Percentiles rank a stretch among this genome's conserved stretches.
These are phyloP conservation scores for Heliothis virescens DNA, from an alignment of 1,140 invertebrate species.

Conservation along the genomic window DNA sequence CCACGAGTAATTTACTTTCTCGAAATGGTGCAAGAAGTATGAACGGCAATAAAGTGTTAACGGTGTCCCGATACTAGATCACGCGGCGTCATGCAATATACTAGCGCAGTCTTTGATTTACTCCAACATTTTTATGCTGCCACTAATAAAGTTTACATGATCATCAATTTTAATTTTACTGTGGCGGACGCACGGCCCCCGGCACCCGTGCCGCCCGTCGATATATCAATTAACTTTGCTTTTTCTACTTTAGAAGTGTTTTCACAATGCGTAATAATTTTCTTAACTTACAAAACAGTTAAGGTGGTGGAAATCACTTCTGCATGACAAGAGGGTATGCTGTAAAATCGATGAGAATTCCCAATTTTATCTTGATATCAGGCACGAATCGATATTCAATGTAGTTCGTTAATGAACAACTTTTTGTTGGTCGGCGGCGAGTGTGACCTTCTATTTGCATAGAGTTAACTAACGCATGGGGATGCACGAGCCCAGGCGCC, in stretches of 20 bases:
- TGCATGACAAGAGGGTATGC: background rate
- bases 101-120: constrained; percentile 72
- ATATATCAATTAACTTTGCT: constrained; percentile 71
- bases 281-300: background rate
- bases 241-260: constrained; percentile 53
- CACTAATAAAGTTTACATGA: constrained; percentile 81
- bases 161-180: constrained; percentile 83
- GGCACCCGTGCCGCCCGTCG: constrained; percentile 62
- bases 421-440: constrained; percentile 29
- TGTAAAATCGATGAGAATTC: constrained; percentile 9
- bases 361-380: constrained; percentile 27
- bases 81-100: constrained; percentile 58
- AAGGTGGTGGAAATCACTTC: background rate
- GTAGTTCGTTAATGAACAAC: constrained; percentile 35
- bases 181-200: constrained; percentile 62
- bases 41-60: constrained; percentile 77
- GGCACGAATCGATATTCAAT: constrained; percentile 25
- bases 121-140: constrained; percentile 72
- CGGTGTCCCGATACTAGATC: constrained; percentile 70
- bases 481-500: constrained; percentile 47
- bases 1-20: constrained; percentile 80
- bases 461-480: constrained; percentile 51
- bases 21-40: constrained; percentile 77
- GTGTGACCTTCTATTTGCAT: constrained; percentile 53
- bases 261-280: constrained; percentile 40